Base-by-base conservation (phyloP, 30 jellyfish, hydroid and myxozoan species). In the Sanderia malayensis region DNA sequence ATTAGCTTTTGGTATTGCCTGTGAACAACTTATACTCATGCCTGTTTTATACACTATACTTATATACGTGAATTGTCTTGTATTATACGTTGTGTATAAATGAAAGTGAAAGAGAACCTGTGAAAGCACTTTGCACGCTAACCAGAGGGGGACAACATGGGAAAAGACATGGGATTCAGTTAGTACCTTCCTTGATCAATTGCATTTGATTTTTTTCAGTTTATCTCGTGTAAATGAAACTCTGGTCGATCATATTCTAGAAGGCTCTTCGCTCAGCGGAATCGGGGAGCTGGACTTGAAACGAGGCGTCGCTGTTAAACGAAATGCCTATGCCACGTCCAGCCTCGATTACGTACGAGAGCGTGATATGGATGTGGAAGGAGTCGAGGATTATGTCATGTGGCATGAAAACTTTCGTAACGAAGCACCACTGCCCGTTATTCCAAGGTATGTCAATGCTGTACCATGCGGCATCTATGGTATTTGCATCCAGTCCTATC, bases 321-420 rank as follows among this genome's bases (percentile, higher is more conserved):
- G 83, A 18, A 32, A 49, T 0, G 66, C 55, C 0, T 73, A 81
- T 26, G 23, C 58, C 1, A 83, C 55, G 29, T 46, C 94, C 20
- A 37, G 46, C 52, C 70, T 84, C 27, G 98, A 92, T 37, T 92
- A 83, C 70, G 98, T 94, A 1, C 52, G 95, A 15, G 98, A 92
- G 41, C 66, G 97, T 25, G 98, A 92, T 58, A 73, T 92, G 8
- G 98, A 92, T 59, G 98, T 92, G 18, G 98, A 92, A 59, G 98
- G 98, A 3, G 98, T 92, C 17, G 88, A 79, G 61, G 98, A 92
- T 73, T 92, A 78, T 49, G 80, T 92, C 68, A 60, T 92, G 86
- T 92, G 98, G 98, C 68, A 77, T 66, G 98, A 92, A 67, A 92
- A 92, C 58, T 92, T 92, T 53, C 86, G 70, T 60, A 67, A 81